These are phyloP conservation scores for Andrena hattorfiana DNA, from an alignment of 2,888 invertebrate genomes.

Conservation along the genomic window DNA sequence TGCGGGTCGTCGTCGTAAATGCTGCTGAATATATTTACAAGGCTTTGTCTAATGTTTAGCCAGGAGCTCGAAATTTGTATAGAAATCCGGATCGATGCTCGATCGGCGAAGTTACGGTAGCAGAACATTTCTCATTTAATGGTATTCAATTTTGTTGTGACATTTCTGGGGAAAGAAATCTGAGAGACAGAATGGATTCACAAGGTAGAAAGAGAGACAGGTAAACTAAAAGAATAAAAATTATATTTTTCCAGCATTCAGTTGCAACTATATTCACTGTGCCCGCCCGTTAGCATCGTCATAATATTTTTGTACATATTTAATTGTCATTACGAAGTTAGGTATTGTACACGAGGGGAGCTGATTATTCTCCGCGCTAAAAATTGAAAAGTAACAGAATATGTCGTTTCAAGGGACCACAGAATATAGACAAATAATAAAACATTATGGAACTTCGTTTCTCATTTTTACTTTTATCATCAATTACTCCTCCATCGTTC, in stretches of 20 bases:
- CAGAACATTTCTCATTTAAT: constrained; percentile 64
- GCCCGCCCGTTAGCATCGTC: constrained; percentile 45
- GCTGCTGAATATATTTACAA: constrained; percentile 13
- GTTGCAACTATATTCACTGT: constrained; percentile 62
- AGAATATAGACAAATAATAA: constrained; percentile 63
- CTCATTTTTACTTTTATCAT: constrained; percentile 44
- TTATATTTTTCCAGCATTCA: constrained; percentile 81
- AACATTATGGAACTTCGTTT: constrained; percentile 33
- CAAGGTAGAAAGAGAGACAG: constrained; percentile 47
- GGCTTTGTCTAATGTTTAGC: background rate
- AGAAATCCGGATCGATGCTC: background rate
- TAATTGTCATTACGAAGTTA: constrained; percentile 25
- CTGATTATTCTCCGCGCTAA: constrained; percentile 23
- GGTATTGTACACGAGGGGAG: constrained; percentile 24
- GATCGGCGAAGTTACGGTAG: constrained; percentile 3
- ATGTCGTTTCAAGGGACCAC: constrained; percentile 59
- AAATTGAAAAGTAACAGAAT: constrained; percentile 20
- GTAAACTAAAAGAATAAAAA: constrained; percentile 73
- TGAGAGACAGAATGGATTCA: constrained; percentile 35
- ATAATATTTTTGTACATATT: constrained; percentile 46
- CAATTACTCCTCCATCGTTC: constrained; percentile 18
- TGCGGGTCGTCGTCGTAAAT: background rate
- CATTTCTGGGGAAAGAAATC: constrained; percentile 48
- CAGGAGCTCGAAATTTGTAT: background rate
- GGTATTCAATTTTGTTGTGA: constrained; percentile 65